Evolutionary conservation across 2,113 vertebrate genomes (phyloP).

Genomic region (Axis porcinus): DNA sequence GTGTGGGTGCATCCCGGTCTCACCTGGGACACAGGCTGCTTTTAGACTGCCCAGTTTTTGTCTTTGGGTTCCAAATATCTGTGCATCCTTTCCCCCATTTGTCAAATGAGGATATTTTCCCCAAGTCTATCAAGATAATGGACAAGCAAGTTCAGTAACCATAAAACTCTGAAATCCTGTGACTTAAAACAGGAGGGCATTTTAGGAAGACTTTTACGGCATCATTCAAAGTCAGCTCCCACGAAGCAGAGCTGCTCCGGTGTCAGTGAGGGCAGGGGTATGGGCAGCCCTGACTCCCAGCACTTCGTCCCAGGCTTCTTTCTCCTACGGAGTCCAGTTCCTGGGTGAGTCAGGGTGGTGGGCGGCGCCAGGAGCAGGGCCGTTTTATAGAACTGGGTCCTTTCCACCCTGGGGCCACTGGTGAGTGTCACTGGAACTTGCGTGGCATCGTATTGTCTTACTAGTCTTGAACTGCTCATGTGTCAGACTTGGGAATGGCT

Average conservation of each 20-base stretch:
- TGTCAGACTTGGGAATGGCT: not conserved
- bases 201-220: not conserved
- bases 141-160: not conserved
- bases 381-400: not conserved
- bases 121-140: not conserved
- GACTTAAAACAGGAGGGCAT: not conserved
- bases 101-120: not conserved
- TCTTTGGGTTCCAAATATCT: not conserved
- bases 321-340: not conserved
- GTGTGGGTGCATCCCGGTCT: not conserved
- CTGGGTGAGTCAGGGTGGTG: not conserved
- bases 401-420: not conserved
- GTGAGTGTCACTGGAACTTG: not conserved
- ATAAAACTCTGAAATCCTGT: not conserved
- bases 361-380: not conserved
- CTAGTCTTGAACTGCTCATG: not conserved
- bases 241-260: not conserved
- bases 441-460: not conserved
- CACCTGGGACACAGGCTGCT: not conserved
- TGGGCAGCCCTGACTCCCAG: not conserved
- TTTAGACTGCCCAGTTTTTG: not conserved
- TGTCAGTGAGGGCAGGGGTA: not conserved
- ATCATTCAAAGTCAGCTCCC: not conserved
- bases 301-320: not conserved
- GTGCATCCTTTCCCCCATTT: not conserved